Conservation (phyloP, 2,888 invertebrate species). For the Polyommatus iphigenia region DNA sequence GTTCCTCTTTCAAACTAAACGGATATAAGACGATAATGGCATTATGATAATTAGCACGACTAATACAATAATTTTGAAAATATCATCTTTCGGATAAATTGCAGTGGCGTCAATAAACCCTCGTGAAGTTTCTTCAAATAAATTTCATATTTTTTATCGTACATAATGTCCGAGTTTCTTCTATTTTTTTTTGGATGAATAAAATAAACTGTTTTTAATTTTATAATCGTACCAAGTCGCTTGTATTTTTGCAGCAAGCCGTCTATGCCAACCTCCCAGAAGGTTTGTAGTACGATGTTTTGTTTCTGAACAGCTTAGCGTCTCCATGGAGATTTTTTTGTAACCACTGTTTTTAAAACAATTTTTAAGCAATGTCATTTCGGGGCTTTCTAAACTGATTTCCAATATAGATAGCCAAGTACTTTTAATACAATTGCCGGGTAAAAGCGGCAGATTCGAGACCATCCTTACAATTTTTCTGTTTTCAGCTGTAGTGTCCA, state of each 20-base stretch:
- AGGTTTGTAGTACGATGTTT: slow-evolving; percentile 1
- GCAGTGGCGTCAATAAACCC: no score
- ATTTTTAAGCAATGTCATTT: neutral
- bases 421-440: neutral
- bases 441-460: no score
- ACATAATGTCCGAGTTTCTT: no score
- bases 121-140: no score
- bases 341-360: neutral
- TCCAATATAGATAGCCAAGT: neutral
- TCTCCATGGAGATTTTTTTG: neutral
- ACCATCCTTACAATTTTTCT: neutral
- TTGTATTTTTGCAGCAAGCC: neutral
- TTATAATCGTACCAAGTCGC: neutral
- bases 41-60: neutral
- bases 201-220: no score
- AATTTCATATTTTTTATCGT: no score
- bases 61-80: no score
- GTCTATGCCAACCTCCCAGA: neutral
- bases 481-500: neutral
- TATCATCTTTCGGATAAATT: no score
- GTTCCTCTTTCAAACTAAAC: neutral
- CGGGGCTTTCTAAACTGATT: neutral
- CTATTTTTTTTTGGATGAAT: no score
- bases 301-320: neutral
- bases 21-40: neutral